Conservation (phyloP, 2,113 vertebrate species). For the Thunnus maccoyii region DNA sequence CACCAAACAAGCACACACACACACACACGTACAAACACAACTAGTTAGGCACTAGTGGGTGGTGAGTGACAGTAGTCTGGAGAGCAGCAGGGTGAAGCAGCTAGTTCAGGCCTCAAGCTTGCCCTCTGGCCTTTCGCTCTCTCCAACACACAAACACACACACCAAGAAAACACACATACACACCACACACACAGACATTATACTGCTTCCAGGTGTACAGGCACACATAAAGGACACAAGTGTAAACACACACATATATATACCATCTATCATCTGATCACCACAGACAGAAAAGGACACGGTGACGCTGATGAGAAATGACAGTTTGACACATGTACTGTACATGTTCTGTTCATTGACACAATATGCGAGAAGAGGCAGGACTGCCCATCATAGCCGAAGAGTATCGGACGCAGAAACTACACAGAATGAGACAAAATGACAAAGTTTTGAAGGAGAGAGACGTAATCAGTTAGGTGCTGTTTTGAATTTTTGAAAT, state of each 20-base stretch:
- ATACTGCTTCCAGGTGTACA: not conserved
- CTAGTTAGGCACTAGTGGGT: not conserved
- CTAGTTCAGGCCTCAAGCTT: slow-evolving; percentile 16
- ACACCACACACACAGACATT: not conserved
- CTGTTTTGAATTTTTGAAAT: no score
- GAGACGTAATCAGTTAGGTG: not conserved
- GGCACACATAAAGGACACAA: not conserved
- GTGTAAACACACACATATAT: slow-evolving; percentile 3
- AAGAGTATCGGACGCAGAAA: not conserved
- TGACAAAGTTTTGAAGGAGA: slow-evolving; percentile 4
- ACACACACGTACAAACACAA: not conserved
- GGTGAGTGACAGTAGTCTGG: slow-evolving; percentile 22
- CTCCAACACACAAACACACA: not conserved
- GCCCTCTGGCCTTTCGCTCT: not conserved
- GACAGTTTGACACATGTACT: slow-evolving; percentile 55
- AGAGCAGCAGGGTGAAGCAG: slow-evolving; percentile 17
- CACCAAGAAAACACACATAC: not conserved
- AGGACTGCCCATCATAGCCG: not conserved
- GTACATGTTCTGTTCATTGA: slow-evolving; percentile 32
- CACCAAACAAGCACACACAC: not conserved
- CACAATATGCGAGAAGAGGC: slow-evolving; percentile 13
- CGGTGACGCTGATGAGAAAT: slow-evolving; percentile 46
- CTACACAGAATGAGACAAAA: not conserved
- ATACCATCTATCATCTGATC: slow-evolving; percentile 47
- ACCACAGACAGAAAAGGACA: slow-evolving; percentile 58